Base-by-base conservation (phyloP, 2,113 vertebrate species). In the Platichthys flesus region DNA sequence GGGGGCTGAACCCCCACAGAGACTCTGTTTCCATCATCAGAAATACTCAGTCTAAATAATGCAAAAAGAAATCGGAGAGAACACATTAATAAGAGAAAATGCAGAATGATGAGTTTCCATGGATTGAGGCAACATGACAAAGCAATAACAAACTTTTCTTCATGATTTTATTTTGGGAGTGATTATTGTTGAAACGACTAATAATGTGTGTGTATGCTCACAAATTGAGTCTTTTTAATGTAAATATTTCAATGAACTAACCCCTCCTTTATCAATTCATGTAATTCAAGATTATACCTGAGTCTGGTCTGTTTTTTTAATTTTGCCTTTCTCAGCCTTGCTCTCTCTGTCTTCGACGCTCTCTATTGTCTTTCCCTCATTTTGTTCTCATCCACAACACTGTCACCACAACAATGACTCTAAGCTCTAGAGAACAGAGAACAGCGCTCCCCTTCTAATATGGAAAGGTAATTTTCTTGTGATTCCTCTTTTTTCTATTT, bases 391-490 rank as follows among this genome's bases (percentile, higher is more conserved):
- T 74, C 61, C 72, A 75, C 77, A 76, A 62, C 57, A 67, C 79
- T 84, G 73, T 78, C 66, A 64, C 45, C 71, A 26, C 77, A 71
- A 60, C 82, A 85, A 82, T 90, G 90, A 88, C 78, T 85, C 77
- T 91, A 79, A 91, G 84, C 79, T 74, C 69, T 83, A 67, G 63
- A 84, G 84, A 84, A 76, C 83, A 84, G 60, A 83, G 62, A 83
- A 56, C 73, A 40, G 66, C 74, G 57, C 65, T 58, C 20, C 40
- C 42, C 71, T 79, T 73, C 85, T 86, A 68, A 80, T 31, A 42
- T 63, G 49, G 54, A 71, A 87, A 93, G 93, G 93, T 94, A 94
- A 93, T 90, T 86, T 18, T 42, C 42, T 74, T 55, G 18, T 74
- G 55, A 81, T 87, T 80, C 45, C 12, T 71, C 55, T 61, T 64